Evolutionary conservation across 1,140 invertebrate species (phyloP).

Genomic region (Drosophila kurseongensis): DNA sequence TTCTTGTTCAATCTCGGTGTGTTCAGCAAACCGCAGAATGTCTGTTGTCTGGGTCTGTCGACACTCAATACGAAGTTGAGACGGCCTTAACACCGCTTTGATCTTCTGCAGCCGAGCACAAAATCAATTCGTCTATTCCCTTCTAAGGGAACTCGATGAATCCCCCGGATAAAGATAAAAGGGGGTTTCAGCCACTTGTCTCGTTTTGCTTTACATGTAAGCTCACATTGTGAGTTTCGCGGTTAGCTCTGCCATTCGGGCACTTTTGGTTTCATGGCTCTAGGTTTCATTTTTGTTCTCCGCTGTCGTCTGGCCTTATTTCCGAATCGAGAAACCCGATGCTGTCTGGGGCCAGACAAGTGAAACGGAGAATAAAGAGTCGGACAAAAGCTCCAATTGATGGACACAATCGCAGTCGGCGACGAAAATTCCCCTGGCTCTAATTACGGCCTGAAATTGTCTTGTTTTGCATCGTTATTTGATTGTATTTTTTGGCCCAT

Average conservation of each 20-base stretch:
- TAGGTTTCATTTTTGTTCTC: conserved; percentile 4
- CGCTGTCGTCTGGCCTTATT: conserved; percentile 48
- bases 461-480: conserved; percentile 54
- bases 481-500: conserved; percentile 39
- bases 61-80: conserved; percentile 54
- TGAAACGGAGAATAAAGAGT: conserved; percentile 31
- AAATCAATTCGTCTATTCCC: conserved; percentile 79
- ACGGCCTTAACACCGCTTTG: conserved; percentile 54
- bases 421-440: conserved; percentile 38
- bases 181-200: conserved; percentile 24
- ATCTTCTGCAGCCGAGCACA: conserved; percentile 76
- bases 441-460: conserved; percentile 58
- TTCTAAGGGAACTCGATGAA: conserved; percentile 27
- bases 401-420: conserved; percentile 10
- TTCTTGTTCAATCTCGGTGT: conserved; percentile 8
- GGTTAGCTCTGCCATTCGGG: conserved; percentile 50
- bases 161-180: background rate
- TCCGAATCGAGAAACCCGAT: conserved; percentile 52
- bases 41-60: conserved; percentile 35
- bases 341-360: conserved; percentile 31
- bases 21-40: conserved; percentile 51
- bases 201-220: conserved; percentile 76
- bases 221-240: conserved; percentile 49
- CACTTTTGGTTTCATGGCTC: conserved; percentile 51
- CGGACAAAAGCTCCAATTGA: conserved; percentile 19